Evolutionary conservation across 1,140 invertebrate genomes (phyloP).

Genomic region (Bicyclus anynana): DNA sequence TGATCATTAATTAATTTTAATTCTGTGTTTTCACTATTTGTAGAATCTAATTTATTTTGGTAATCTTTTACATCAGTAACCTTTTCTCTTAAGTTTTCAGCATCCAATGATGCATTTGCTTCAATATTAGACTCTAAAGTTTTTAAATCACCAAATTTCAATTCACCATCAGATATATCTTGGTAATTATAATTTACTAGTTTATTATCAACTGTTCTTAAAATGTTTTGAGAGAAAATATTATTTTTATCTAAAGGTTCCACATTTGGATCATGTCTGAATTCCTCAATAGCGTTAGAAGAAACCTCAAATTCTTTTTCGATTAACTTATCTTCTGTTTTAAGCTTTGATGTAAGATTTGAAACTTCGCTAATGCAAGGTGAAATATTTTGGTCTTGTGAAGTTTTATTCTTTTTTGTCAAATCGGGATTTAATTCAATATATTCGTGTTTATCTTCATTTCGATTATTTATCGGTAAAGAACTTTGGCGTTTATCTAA

Average conservation of each 20-base stretch:
- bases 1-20: background rate
- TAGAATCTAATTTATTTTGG: background rate
- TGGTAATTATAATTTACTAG: background rate
- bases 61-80: background rate
- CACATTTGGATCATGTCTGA: background rate
- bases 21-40: background rate
- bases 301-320: no score
- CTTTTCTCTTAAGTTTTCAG: background rate
- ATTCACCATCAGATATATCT: conserved; percentile 4
- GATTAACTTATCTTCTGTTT: background rate
- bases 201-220: background rate
- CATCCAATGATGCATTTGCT: background rate
- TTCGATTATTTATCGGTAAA: background rate
- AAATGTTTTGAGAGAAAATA: background rate
- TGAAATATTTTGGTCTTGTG: background rate
- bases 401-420: background rate
- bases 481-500: conserved; percentile 7
- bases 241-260: background rate
- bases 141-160: background rate
- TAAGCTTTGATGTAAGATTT: background rate
- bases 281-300: background rate
- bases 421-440: background rate
- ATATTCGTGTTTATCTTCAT: background rate
- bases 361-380: background rate
- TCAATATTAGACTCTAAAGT: background rate